These are phyloP conservation scores for Trichogramma pretiosum DNA, from an alignment of 1,140 invertebrate genomes.

Conservation along the genomic window DNA sequence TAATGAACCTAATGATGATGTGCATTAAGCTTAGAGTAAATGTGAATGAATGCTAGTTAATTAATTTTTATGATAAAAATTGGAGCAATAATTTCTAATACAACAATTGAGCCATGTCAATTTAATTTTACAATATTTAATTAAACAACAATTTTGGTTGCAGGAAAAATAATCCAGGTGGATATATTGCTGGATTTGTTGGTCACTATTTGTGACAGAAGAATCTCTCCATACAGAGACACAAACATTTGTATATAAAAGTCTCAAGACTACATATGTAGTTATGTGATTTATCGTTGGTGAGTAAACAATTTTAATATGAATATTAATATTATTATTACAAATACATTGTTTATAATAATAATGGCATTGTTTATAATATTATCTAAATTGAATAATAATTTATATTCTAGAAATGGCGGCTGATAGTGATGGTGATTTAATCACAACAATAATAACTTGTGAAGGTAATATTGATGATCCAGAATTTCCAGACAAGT, in stretches of 20 bases:
- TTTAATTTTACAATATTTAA: no score
- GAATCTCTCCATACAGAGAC: slow-evolving; percentile 32
- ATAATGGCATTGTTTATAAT: background rate
- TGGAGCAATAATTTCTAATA: no score
- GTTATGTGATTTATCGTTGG: slow-evolving; percentile 48
- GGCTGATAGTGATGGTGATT: slow-evolving; percentile 64
- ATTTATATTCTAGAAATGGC: slow-evolving; percentile 52
- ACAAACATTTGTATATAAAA: no score
- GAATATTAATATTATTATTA: background rate
- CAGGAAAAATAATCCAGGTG: slow-evolving; percentile 32
- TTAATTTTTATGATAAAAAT: no score
- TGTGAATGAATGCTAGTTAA: no score
- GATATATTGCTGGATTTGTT: no score
- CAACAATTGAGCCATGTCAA: no score
- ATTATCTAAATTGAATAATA: slow-evolving; percentile 13
- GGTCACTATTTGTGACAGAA: no score
- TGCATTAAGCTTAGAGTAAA: no score
- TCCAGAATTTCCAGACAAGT: slow-evolving; percentile 61
- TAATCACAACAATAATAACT: slow-evolving; percentile 66
- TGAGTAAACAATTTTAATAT: slow-evolving; percentile 27
- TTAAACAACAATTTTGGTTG: no score
- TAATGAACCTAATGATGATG: no score
- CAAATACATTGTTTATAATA: slow-evolving; percentile 4
- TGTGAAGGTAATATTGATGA: slow-evolving; percentile 72
- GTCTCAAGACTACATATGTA: slow-evolving; percentile 40